These are phyloP conservation scores for Tricholaema leucomelas DNA, from an alignment of 2,113 vertebrate species.

Conservation along the genomic window DNA sequence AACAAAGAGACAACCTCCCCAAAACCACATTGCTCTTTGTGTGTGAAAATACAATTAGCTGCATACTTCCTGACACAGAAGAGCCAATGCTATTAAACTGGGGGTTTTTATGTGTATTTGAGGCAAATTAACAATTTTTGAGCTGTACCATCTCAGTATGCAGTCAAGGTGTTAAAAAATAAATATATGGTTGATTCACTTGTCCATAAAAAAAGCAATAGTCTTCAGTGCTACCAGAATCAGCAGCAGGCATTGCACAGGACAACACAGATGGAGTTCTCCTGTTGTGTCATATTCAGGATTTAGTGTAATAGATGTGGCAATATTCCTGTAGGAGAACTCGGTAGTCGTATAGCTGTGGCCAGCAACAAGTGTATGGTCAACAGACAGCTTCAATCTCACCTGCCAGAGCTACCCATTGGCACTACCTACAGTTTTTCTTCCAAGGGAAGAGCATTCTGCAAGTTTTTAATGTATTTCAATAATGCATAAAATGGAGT, in stretches of 20 bases:
- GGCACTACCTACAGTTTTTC: not conserved
- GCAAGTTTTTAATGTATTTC: not conserved
- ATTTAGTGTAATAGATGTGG: too few relatives aligned
- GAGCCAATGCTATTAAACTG: not conserved
- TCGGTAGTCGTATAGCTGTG: not conserved
- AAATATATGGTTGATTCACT: not conserved
- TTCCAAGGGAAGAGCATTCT: not conserved
- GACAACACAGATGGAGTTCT: not conserved
- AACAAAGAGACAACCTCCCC: too few relatives aligned
- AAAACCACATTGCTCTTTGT: not conserved
- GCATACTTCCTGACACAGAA: not conserved
- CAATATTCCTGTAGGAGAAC: not conserved
- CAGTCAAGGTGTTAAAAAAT: not conserved
- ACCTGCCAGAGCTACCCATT: not conserved
- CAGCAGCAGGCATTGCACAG: not conserved
- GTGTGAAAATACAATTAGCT: not conserved
- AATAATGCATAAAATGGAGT: not conserved
- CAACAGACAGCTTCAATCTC: not conserved
- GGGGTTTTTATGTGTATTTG: not conserved
- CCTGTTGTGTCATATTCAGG: not conserved
- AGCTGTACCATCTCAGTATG: not conserved
- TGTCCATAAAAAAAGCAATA: not conserved
- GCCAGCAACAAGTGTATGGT: not conserved
- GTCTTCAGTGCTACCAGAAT: not conserved
- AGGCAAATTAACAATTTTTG: not conserved